Evolutionary conservation across 2,888 invertebrate genomes (phyloP).

Genomic region (Leucoptera coffeella): DNA sequence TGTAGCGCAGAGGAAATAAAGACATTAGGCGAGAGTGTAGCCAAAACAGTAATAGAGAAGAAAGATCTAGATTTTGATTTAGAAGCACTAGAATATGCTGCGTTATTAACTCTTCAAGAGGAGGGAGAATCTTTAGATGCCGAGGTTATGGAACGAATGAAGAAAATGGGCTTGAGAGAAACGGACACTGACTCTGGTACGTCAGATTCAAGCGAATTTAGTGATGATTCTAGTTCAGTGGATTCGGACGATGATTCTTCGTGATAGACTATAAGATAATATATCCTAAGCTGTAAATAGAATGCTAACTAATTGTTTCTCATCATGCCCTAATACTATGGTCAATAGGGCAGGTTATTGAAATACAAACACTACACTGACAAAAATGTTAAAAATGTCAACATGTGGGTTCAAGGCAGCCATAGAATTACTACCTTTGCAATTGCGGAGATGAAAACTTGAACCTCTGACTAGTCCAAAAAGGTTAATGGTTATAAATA

Average conservation of each 20-base stretch:
- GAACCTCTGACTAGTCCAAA: no score
- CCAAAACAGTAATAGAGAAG: conserved; percentile 30
- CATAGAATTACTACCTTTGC: no score
- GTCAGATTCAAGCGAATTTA: conserved; percentile 14
- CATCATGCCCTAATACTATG: no score
- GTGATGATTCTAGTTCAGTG: conserved; percentile 11
- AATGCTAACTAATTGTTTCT: no score
- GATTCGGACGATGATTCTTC: conserved; percentile 9
- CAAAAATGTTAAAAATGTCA: no score
- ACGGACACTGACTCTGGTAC: conserved; percentile 11
- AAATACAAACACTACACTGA: no score
- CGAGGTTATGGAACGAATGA: conserved; percentile 34
- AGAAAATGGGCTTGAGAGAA: conserved; percentile 32
- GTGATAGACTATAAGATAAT: no score
- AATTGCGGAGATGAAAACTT: no score
- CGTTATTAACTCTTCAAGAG: conserved; percentile 30
- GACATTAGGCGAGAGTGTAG: conserved; percentile 39
- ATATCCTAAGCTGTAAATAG: no score
- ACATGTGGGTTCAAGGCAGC: no score
- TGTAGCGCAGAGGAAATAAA: conserved; percentile 46
- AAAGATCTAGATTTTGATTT: conserved; percentile 26
- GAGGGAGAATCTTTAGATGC: conserved; percentile 30
- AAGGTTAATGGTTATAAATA: no score
- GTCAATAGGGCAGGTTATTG: no score
- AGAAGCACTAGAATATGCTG: conserved; percentile 32